Conservation (phyloP, 1,140 invertebrate genomes). For the Physella acuta region DNA sequence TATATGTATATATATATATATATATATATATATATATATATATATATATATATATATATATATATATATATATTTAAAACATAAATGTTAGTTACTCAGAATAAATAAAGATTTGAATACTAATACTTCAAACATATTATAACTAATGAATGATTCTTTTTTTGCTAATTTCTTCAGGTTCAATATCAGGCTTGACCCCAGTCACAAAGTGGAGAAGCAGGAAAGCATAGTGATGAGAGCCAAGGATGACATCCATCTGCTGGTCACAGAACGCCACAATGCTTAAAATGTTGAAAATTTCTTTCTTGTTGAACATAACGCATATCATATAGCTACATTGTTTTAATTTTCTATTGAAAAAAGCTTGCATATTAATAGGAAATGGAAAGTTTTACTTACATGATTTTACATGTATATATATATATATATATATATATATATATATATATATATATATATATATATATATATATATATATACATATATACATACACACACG, state of each 20-base stretch:
- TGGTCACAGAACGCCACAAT: slow-evolving; percentile 29
- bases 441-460: slow-evolving; percentile 8
- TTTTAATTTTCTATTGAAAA: too few relatives aligned
- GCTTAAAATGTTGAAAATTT: too few relatives aligned
- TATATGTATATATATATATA: background rate
- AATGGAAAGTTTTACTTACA: too few relatives aligned
- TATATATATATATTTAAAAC: background rate
- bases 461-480: slow-evolving; percentile 8
- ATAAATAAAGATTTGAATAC: background rate
- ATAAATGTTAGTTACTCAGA: background rate
- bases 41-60: background rate
- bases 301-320: too few relatives aligned
- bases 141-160: background rate
- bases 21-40: background rate
- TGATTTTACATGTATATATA: too few relatives aligned
- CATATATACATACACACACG: background rate
- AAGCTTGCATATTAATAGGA: too few relatives aligned
- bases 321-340: too few relatives aligned
- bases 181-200: slow-evolving; percentile 33
- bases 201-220: slow-evolving; percentile 36
- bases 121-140: background rate
- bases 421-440: slow-evolving; percentile 3
- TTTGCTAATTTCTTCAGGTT: slow-evolving; percentile 24
- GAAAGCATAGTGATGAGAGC: slow-evolving; percentile 40
- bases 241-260: slow-evolving; percentile 37